Percentiles rank a stretch among this genome's conserved stretches.
phyloP scores from a whole-genome alignment of 1,140 invertebrate species.

The Drosophila willistoni region DNA sequence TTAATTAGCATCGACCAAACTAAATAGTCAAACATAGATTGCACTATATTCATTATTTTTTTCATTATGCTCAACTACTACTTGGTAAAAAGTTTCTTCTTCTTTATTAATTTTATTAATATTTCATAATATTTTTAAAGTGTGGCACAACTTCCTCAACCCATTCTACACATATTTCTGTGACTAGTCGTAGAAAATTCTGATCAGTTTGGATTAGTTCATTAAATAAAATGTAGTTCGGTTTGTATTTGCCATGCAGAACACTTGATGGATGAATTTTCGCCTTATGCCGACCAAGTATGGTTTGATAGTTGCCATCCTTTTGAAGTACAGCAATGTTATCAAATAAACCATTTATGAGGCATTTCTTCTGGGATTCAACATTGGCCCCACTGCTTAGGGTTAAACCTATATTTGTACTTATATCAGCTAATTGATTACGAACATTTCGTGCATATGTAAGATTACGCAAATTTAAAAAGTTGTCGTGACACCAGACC shows the following conservation, averaged over 20 bases:
- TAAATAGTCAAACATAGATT: too few relatives aligned
- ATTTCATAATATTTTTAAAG: slow-evolving; percentile 34
- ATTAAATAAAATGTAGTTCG: slow-evolving; percentile 92
- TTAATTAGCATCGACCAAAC: background rate
- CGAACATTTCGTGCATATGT: slow-evolving; percentile 92
- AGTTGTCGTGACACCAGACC: slow-evolving; percentile 96
- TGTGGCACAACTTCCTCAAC: slow-evolving; percentile 85
- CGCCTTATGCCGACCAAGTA: slow-evolving; percentile 84
- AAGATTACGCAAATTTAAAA: slow-evolving; percentile 93
- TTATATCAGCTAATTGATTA: slow-evolving; percentile 92
- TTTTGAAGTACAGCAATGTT: slow-evolving; percentile 95
- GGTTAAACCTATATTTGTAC: slow-evolving; percentile 87
- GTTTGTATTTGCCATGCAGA: slow-evolving; percentile 85
- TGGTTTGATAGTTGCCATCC: slow-evolving; percentile 88
- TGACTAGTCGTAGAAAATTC: slow-evolving; percentile 91
- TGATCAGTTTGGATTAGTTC: slow-evolving; percentile 94
- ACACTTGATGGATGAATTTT: slow-evolving; percentile 82
- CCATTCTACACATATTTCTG: slow-evolving; percentile 90
- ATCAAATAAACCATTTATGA: slow-evolving; percentile 92
- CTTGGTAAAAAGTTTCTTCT: background rate
- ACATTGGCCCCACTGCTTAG: slow-evolving; percentile 89
- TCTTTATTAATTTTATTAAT: slow-evolving; percentile 4
- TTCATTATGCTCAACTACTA: background rate
- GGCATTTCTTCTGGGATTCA: slow-evolving; percentile 90
- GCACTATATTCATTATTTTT: too few relatives aligned